These are phyloP conservation scores for Coboldia fuscipes DNA, from an alignment of 1,140 invertebrate species.

Conservation along the genomic window DNA sequence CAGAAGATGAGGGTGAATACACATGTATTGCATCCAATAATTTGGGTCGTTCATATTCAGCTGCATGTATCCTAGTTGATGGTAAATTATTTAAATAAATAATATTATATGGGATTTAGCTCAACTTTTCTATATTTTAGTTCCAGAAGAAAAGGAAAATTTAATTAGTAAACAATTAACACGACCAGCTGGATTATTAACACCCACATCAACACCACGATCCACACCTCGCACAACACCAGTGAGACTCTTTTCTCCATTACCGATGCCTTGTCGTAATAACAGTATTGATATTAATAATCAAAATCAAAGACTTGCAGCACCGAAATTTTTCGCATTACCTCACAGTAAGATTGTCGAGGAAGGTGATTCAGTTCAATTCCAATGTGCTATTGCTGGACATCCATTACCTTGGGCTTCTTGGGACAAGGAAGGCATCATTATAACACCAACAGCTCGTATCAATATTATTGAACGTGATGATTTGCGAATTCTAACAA, in stretches of 20 bases:
- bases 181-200: slow-evolving; percentile 37
- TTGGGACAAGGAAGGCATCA: slow-evolving; percentile 58
- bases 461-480: slow-evolving; percentile 51
- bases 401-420: slow-evolving; percentile 51
- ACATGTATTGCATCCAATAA: slow-evolving; percentile 62
- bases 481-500: slow-evolving; percentile 53
- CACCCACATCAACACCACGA: slow-evolving; percentile 43
- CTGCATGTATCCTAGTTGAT: slow-evolving; percentile 59
- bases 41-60: slow-evolving; percentile 54
- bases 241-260: slow-evolving; percentile 39
- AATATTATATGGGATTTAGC: not conserved
- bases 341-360: slow-evolving; percentile 67
- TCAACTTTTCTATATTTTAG: slow-evolving; percentile 22
- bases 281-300: slow-evolving; percentile 13
- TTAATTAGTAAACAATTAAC: slow-evolving; percentile 39
- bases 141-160: slow-evolving; percentile 61
- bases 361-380: slow-evolving; percentile 56
- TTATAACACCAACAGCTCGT: slow-evolving; percentile 36
- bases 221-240: slow-evolving; percentile 50
- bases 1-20: slow-evolving; percentile 79
- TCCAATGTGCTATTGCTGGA: slow-evolving; percentile 58
- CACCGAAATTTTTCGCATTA: slow-evolving; percentile 71
- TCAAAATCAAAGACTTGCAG: slow-evolving; percentile 14
- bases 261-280: slow-evolving; percentile 12
- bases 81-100: slow-evolving; percentile 26